Evolutionary conservation across 2,888 invertebrate species (phyloP).

Genomic region (Catocala sponsa): DNA sequence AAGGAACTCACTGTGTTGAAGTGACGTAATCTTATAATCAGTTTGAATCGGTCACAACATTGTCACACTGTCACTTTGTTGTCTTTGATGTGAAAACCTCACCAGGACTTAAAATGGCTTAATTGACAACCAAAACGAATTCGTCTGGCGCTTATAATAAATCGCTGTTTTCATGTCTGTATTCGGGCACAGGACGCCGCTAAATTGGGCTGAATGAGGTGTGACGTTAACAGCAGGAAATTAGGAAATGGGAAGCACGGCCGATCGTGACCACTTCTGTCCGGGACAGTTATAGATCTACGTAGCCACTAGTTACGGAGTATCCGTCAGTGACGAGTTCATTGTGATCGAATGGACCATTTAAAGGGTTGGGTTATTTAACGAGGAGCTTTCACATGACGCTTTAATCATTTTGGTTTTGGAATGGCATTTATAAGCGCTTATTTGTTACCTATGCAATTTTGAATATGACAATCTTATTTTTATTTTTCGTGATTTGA

Average conservation of each 20-base stretch:
- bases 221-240: conserved; percentile 54
- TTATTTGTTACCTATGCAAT: too few relatives aligned
- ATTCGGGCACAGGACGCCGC: conserved; percentile 48
- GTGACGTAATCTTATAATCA: too few relatives aligned
- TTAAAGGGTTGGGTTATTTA: conserved; percentile 14
- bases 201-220: conserved; percentile 55
- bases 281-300: conserved; percentile 45
- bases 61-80: too few relatives aligned
- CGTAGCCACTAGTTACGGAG: conserved; percentile 12
- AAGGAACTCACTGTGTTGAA: too few relatives aligned
- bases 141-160: conserved; percentile 8
- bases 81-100: too few relatives aligned
- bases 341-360: conserved; percentile 11
- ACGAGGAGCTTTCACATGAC: not conserved
- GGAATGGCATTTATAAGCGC: too few relatives aligned
- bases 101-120: not conserved
- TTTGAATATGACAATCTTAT: too few relatives aligned
- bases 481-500: too few relatives aligned
- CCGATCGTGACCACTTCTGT: conserved; percentile 49
- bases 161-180: conserved; percentile 34
- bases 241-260: conserved; percentile 56
- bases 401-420: too few relatives aligned
- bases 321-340: conserved; percentile 15
- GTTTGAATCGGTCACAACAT: too few relatives aligned
- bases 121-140: conserved; percentile 16